Percentiles rank a stretch among this genome's conserved stretches.
These are phyloP conservation scores for Zaprionus tsacasi DNA, from an alignment of 1,140 invertebrate species.

Conservation along the genomic window DNA sequence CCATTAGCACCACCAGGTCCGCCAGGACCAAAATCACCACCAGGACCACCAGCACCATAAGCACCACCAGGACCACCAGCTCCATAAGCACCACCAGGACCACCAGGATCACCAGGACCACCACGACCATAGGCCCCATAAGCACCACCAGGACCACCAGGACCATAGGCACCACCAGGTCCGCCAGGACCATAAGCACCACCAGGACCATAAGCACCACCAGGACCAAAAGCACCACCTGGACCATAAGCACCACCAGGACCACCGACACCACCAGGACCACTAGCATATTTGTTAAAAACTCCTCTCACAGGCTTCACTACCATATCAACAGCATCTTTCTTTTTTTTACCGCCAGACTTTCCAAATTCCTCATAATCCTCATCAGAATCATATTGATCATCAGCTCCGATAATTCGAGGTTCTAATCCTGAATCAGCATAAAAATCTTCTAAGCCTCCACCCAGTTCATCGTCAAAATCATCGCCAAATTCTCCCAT, in stretches of 20 bases:
- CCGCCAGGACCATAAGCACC: no score
- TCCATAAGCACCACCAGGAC: no score
- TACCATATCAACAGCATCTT: background rate
- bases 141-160: no score
- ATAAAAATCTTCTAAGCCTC: background rate
- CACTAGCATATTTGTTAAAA: background rate
- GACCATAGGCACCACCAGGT: background rate
- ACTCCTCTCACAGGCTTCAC: background rate
- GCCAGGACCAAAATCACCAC: background rate
- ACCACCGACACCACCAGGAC: background rate
- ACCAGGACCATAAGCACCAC: no score
- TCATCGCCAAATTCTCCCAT: background rate
- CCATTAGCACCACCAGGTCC: background rate
- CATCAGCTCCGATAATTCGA: background rate
- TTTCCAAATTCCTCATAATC: background rate
- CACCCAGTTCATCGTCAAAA: background rate
- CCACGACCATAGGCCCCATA: no score
- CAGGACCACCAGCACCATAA: background rate
- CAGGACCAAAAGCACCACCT: no score
- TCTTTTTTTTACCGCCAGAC: background rate
- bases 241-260: no score
- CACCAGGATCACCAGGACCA: no score
- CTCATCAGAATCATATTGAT: background rate
- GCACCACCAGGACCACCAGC: no score
- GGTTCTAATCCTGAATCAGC: no score